These are phyloP conservation scores for Pandion haliaetus DNA, from an alignment of 2,113 vertebrate genomes.

Conservation along the genomic window DNA sequence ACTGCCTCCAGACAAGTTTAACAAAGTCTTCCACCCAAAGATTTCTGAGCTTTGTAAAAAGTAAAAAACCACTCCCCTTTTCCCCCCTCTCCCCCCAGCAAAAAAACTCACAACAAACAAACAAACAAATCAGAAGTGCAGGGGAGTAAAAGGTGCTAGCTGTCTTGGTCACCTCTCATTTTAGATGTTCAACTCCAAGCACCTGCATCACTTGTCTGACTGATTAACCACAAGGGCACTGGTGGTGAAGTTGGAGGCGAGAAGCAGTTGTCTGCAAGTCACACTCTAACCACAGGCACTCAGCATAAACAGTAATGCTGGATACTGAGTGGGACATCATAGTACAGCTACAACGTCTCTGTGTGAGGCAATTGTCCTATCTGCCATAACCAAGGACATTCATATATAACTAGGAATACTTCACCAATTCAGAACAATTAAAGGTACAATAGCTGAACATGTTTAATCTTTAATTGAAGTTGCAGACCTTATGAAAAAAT, in stretches of 20 bases:
- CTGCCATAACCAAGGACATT: not conserved
- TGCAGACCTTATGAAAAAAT: not conserved
- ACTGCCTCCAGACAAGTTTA: not conserved
- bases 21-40: not conserved
- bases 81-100: accelerated
- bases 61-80: not conserved
- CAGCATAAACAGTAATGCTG: not conserved
- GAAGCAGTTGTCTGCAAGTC: not conserved
- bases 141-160: not conserved
- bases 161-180: not conserved
- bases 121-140: not conserved
- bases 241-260: not conserved
- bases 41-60: not conserved
- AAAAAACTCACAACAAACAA: not conserved
- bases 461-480: slow-evolving; percentile 6
- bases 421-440: slow-evolving; percentile 27
- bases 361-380: not conserved
- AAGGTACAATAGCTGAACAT: not conserved
- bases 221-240: not conserved
- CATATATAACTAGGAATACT: not conserved
- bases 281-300: not conserved
- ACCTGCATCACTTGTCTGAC: not conserved
- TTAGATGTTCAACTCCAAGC: not conserved
- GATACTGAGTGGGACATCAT: not conserved
- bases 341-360: not conserved